Base-by-base conservation (phyloP, 2,888 invertebrate species). In the Allolobophora icterica region DNA sequence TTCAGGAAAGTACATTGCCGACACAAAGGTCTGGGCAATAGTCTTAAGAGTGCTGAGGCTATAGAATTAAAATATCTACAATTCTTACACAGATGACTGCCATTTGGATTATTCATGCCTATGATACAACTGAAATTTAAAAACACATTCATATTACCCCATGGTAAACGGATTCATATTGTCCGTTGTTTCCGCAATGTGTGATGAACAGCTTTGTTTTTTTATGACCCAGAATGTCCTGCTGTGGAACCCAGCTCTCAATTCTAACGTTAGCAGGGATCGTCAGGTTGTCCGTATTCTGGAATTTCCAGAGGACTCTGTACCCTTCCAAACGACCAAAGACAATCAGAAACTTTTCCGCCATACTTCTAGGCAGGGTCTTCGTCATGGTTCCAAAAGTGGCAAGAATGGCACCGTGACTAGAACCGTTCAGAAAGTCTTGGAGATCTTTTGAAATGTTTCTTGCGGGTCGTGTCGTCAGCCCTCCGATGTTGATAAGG, bases 161-260 rank as follows among this genome's bases (percentile, higher is more conserved):
- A 90, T 91, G 90, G 40, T 91, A 91, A 17, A 91, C 33, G 52
- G 91, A 40, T 71, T 91, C 91, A 33, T 58, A 91, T 38, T 91
- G 90, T 34, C 91, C 91, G 58, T 91, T 91, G 52, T 91, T 91
- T n/a, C 91, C 91, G 42, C 89, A 91, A 89, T 91, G 91, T 13
- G 91, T 91, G 83, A 91, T 83, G 58, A 91, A 91, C n/a, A 91
- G 91, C 38, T 89, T 91, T 30, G 45, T 89, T 8, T 21, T n/a
- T 15, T 84, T 58, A 30, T 91, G 89, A 52, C 42, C 84, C 34
- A 91, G 91, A 15, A 91, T 71, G 52, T 91, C 91, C 24, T 91
- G 42, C 38, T 91, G 91, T 19, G 90, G 90, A 40, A 91, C 21
- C 91, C 91, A 91, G 11, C n/a, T 30, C n/a, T 71, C 30, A 11